phyloP scores from a whole-genome alignment of 2,888 invertebrate species.

The Sphaerophoria rueppellii region DNA sequence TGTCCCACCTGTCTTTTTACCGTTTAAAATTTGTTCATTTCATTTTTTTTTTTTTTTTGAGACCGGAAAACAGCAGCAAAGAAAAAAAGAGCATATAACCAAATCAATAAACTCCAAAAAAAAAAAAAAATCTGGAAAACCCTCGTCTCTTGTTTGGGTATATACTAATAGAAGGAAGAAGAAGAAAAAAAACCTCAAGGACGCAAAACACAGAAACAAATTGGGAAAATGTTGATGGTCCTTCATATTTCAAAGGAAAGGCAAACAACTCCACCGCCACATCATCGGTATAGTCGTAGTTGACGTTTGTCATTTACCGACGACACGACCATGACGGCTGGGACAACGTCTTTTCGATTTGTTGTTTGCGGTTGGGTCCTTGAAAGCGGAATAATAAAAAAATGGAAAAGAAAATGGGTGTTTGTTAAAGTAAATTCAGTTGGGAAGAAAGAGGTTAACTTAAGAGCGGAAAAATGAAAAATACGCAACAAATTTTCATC shows the following conservation, averaged over 20 bases:
- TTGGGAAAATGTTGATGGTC: slow-evolving; percentile 48
- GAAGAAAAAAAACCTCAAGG: slow-evolving; percentile 23
- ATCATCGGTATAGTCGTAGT: neutral
- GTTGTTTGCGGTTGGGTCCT: slow-evolving; percentile 16
- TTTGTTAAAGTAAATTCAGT: neutral
- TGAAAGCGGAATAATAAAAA: neutral
- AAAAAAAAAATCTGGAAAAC: neutral
- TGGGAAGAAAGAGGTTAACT: slow-evolving; percentile 12
- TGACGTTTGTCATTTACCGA: neutral
- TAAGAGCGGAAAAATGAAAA: slow-evolving; percentile 21
- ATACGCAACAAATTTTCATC: neutral
- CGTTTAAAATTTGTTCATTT: neutral
- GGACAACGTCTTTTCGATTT: neutral
- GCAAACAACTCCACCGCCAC: neutral
- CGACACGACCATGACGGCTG: neutral
- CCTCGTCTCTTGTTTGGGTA: neutral
- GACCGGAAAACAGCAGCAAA: slow-evolving; percentile 7
- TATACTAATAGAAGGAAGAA: neutral
- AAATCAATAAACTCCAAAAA: slow-evolving; percentile 21
- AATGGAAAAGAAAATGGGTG: neutral
- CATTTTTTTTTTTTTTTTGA: neutral
- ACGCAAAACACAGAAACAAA: slow-evolving; percentile 51
- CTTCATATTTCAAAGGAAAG: slow-evolving; percentile 11
- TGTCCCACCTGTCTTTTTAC: slow-evolving; percentile 2
- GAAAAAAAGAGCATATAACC: neutral